phyloP scores from a whole-genome alignment of 2,797 vertebrate genomes.

The Amazona ochrocephala region DNA sequence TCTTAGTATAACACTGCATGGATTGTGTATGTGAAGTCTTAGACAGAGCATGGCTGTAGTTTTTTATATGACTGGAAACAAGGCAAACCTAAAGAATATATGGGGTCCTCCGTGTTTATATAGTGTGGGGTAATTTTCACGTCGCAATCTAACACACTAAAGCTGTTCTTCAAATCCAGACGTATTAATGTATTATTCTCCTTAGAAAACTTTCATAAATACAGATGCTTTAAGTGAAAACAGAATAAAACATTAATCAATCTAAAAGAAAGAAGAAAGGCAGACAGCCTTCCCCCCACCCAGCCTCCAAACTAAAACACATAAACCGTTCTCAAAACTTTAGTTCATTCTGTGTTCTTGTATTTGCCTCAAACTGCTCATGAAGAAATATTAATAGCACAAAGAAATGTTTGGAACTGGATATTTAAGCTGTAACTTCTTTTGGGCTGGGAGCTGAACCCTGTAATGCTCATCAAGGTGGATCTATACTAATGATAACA shows the following conservation, averaged over 20 bases:
- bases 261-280: not conserved
- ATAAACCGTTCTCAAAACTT: not conserved
- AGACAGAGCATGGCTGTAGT: not conserved
- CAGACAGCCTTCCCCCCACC: not conserved
- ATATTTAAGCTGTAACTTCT: not conserved
- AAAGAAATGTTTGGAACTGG: not conserved
- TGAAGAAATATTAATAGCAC: not conserved
- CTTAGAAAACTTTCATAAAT: slow-evolving; percentile 16
- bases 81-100: slow-evolving; percentile 45
- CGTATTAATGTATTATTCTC: slow-evolving; percentile 11
- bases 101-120: slow-evolving; percentile 40
- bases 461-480: slow-evolving; percentile 3
- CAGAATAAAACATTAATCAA: not conserved
- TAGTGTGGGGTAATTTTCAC: slow-evolving; percentile 19
- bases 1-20: slow-evolving; percentile 25
- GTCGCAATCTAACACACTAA: not conserved
- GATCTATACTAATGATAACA: slow-evolving; percentile 2
- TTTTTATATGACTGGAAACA: slow-evolving; percentile 49
- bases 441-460: not conserved
- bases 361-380: not conserved
- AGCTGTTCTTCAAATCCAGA: slow-evolving; percentile 29
- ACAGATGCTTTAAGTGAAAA: not conserved
- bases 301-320: not conserved
- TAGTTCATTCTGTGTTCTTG: not conserved
- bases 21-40: slow-evolving; percentile 30